Percentiles rank a stretch among this genome's conserved stretches.
phyloP scores from a whole-genome alignment of 1,140 invertebrate species.

The Drosophila aff. region DNA sequence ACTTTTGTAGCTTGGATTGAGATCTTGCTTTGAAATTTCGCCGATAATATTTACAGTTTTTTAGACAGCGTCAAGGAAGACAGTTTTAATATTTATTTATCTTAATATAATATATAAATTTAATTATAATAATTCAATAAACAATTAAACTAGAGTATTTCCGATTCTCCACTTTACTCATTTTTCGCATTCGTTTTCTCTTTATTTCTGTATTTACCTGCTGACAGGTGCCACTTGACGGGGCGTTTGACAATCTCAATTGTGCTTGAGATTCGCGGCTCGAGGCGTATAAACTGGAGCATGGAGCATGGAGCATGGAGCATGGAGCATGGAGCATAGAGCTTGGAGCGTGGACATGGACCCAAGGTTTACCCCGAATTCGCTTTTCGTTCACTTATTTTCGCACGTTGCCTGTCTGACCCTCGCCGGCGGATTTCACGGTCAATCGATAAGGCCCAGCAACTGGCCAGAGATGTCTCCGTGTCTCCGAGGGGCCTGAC shows the following conservation, averaged over 20 bases:
- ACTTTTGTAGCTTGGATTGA: not conserved
- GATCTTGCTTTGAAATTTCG: not conserved
- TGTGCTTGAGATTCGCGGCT: slow-evolving; percentile 61
- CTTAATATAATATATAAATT: not conserved
- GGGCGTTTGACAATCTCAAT: slow-evolving; percentile 82
- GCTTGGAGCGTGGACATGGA: slow-evolving; percentile 9
- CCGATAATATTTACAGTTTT: not conserved
- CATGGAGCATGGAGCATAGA: slow-evolving; percentile 14
- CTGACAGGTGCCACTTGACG: slow-evolving; percentile 61
- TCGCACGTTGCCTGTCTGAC: slow-evolving; percentile 24
- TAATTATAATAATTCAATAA: not conserved
- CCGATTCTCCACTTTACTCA: not conserved
- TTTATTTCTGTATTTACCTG: slow-evolving; percentile 24
- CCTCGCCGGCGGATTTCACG: slow-evolving; percentile 35
- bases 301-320: slow-evolving; percentile 46
- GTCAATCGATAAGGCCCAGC: slow-evolving; percentile 24
- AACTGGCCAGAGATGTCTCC: slow-evolving; percentile 17
- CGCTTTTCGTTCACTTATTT: slow-evolving; percentile 16
- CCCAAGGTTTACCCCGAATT: slow-evolving; percentile 43
- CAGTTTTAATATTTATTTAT: not conserved
- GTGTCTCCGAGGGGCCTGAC: slow-evolving; percentile 24
- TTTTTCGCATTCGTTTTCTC: slow-evolving; percentile 11
- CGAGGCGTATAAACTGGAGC: slow-evolving; percentile 62
- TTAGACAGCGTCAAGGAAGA: not conserved
- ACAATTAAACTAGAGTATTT: slow-evolving; percentile 12